These are phyloP conservation scores for Sorex araneus DNA, from an alignment of 2,113 vertebrate species.

Conservation along the genomic window DNA sequence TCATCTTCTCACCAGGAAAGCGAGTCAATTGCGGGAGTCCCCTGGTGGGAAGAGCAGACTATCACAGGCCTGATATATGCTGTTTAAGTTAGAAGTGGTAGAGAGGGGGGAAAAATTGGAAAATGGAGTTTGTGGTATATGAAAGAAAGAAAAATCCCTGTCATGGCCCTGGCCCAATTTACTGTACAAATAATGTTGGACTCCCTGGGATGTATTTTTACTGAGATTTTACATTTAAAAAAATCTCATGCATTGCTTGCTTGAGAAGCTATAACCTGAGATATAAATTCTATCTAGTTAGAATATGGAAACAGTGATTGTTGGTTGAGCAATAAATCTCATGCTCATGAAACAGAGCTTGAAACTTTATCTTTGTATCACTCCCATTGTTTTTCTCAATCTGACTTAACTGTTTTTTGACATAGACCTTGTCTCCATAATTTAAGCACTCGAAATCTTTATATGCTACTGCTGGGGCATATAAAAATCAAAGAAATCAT, in stretches of 20 bases:
- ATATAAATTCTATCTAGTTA: slow-evolving; percentile 59
- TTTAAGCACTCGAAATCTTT: slow-evolving; percentile 53
- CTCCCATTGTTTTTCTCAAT: slow-evolving; percentile 38
- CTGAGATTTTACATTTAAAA: slow-evolving; percentile 82
- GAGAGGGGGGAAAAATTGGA: slow-evolving; percentile 77
- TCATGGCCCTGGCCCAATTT: slow-evolving; percentile 65
- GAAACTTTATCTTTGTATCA: slow-evolving; percentile 54
- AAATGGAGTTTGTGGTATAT: slow-evolving; percentile 62
- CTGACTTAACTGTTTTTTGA: not conserved
- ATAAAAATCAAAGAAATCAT: slow-evolving; percentile 57
- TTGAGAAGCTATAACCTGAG: slow-evolving; percentile 58
- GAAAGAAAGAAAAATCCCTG: slow-evolving; percentile 64
- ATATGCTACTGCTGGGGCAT: not conserved
- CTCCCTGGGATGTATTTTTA: slow-evolving; percentile 51
- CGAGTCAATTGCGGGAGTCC: slow-evolving; percentile 87
- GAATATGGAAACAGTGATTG: not conserved
- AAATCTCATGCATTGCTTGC: slow-evolving; percentile 41
- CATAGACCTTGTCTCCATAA: slow-evolving; percentile 2
- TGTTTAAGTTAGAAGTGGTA: slow-evolving; percentile 81
- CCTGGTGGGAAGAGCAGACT: slow-evolving; percentile 81
- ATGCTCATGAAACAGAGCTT: slow-evolving; percentile 53
- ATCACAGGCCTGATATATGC: slow-evolving; percentile 75
- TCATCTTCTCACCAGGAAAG: slow-evolving; percentile 86
- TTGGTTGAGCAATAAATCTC: slow-evolving; percentile 63
- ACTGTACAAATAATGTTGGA: slow-evolving; percentile 86